Base-by-base conservation (phyloP, 2,113 vertebrate species). In the Sterna hirundo region DNA sequence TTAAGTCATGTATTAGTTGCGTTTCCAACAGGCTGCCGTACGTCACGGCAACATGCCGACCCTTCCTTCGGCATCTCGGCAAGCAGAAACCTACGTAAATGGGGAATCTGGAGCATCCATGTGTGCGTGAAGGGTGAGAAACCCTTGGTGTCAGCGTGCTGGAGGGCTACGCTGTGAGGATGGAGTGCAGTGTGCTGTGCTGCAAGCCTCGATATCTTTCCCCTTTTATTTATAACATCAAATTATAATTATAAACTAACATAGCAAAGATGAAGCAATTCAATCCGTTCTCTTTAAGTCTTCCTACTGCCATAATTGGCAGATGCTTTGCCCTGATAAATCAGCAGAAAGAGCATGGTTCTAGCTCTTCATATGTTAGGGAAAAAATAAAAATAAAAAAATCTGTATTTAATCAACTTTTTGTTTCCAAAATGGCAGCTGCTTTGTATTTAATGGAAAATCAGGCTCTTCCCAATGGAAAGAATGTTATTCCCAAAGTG, bases 381-480 rank as follows among this genome's bases (percentile, higher is more conserved):
- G 86, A 5, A 36, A 66, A 86, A 57, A 38, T 10, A 27, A 10
- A 46, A 29, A 22, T 54, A n/a, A 46, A 27, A 62, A 40, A 64
- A 82, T 97, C 97, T 96, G 96, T 19, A 25, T 95, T 93, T 93
- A 96, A 94, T 96, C 91, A 91, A 25, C 77, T 90, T 97, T 94
- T 96, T 97, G 83, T 96, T 96, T 96, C 93, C 95, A 97, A 93
- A 92, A 96, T 97, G 96, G 95, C 97, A 96, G 95, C 93, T 97
- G 96, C 95, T 97, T 98, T 94, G 79, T 95, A 95, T 97, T 97
- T 98, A 91, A 93, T 96, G 97, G 96, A 96, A 97, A 97, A 94
- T 97, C 97, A 95, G 66, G 32, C 92, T 94, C 95, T 94, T 97
- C 95, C 93, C 94, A 90, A 90, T 86, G 97, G 97, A 97, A 97